Evolutionary conservation across 2,888 invertebrate genomes (phyloP), one percentile per base, ranked within the genome.

Genomic region (Yponomeuta sedellus): DNA sequence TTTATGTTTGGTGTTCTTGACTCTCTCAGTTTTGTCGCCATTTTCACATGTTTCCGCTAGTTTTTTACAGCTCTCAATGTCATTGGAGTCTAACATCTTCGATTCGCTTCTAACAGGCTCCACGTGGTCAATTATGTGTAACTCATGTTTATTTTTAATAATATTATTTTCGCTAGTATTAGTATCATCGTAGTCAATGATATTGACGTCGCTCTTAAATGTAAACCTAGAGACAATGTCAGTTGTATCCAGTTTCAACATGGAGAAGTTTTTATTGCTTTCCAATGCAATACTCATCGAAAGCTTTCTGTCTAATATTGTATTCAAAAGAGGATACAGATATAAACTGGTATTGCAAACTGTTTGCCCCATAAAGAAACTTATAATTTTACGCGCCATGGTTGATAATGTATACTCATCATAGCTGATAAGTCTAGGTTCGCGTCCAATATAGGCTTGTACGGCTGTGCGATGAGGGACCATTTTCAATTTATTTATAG

Each of bases 1-100:
- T 64, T 68, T 65, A 67, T 70, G 70, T 70, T 78, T 28, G 11
- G 58, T 10, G 44, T 40, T 59, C 64, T 61, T 20, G 68, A 6
- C 34, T 66, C 16, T 52, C 16, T 12, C 44, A 52, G 16, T 52
- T 12, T 12, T 52, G 5, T 34, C 34, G 34, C 34, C 6, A 34
- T 34, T 34, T 34, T 16, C 44, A 52, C 44, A 52, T 52, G 12
- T 52, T 52, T 52, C 6, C 44, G 44, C 0, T 16, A 52, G 44
- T 16, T 52, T 16, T 52, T 52, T 52, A 52, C 1, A 10, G 16
- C 1, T 12, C 16, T 52, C 16, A 16, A 3, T 16, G 3, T 16
- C 44, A 12, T 4, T 16, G 12, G 4, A 52, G 12, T 52, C 44
- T 3, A 3, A 52, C 12, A 1, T 52, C 16, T 52, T 52, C 16